These are phyloP conservation scores for Rhineura floridana DNA, from an alignment of 2,113 vertebrate species.

Conservation along the genomic window DNA sequence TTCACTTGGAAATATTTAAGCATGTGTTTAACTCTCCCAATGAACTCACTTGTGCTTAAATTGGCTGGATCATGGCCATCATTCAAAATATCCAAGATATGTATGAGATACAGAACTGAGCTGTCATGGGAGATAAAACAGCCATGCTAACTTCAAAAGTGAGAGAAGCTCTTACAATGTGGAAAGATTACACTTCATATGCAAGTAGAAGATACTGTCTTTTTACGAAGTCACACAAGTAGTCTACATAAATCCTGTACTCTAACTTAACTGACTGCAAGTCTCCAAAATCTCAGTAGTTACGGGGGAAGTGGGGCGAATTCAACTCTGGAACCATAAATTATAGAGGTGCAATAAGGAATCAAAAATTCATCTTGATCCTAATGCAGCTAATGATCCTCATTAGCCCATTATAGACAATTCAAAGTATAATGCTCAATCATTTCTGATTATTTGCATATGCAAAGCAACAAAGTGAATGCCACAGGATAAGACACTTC, in stretches of 20 bases:
- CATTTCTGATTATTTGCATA: background rate
- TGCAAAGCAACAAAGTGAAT: background rate
- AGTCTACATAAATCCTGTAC: background rate
- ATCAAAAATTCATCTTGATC: background rate
- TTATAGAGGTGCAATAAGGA: background rate
- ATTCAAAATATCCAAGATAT: background rate
- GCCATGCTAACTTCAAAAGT: background rate
- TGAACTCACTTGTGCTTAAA: background rate
- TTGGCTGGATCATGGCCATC: background rate
- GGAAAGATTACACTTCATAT: background rate
- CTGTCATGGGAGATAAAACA: background rate
- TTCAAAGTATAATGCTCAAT: background rate
- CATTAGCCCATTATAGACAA: background rate
- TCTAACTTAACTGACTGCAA: background rate
- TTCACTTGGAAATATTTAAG: too few relatives aligned
- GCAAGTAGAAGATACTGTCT: background rate
- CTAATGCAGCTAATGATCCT: background rate
- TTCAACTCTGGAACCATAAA: background rate
- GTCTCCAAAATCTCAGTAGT: background rate
- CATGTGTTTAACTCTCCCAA: too few relatives aligned
- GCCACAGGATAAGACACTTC: background rate
- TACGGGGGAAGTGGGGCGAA: background rate
- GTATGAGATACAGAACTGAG: background rate
- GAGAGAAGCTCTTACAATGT: background rate
- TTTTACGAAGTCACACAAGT: too few relatives aligned